Conservation (phyloP, 1,140 invertebrate genomes). For the Cephus cinctus region DNA sequence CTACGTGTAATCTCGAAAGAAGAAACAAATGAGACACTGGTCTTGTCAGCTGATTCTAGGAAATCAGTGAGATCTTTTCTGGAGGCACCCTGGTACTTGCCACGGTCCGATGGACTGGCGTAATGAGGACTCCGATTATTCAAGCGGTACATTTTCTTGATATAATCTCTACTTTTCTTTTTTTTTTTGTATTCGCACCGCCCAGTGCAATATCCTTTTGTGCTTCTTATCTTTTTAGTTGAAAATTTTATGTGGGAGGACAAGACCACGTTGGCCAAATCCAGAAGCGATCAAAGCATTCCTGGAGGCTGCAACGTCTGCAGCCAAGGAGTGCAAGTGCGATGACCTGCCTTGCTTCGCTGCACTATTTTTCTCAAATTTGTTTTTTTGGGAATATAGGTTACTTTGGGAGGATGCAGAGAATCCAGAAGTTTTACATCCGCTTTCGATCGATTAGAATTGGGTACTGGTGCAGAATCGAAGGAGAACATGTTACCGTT, state of each 20-base stretch:
- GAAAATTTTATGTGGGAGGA: constrained; percentile 33
- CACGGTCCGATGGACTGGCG: constrained; percentile 40
- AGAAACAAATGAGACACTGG: too few species aligned
- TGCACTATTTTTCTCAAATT: constrained; percentile 12
- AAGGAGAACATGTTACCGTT: constrained; percentile 21
- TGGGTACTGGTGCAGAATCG: constrained; percentile 22
- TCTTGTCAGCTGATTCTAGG: too few species aligned
- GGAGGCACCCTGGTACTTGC: too few species aligned
- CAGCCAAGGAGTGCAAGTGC: constrained; percentile 27
- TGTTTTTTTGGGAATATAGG: background rate
- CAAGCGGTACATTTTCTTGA: constrained; percentile 24
- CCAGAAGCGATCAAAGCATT: constrained; percentile 28
- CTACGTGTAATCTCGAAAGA: too few species aligned
- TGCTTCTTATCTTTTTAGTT: constrained; percentile 23
- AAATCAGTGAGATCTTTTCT: too few species aligned
- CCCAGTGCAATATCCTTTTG: background rate
- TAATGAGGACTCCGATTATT: constrained; percentile 29
- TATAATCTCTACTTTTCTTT: background rate
- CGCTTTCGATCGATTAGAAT: constrained; percentile 30
- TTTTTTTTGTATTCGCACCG: background rate
- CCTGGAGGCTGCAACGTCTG: constrained; percentile 19
- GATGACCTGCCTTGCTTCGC: too few species aligned
- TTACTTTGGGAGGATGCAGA: background rate
- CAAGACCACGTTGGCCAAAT: constrained; percentile 22
- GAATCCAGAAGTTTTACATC: constrained; percentile 25